phyloP scores from a whole-genome alignment of 2,797 vertebrate genomes.

The Chiroxiphia lanceolata region DNA sequence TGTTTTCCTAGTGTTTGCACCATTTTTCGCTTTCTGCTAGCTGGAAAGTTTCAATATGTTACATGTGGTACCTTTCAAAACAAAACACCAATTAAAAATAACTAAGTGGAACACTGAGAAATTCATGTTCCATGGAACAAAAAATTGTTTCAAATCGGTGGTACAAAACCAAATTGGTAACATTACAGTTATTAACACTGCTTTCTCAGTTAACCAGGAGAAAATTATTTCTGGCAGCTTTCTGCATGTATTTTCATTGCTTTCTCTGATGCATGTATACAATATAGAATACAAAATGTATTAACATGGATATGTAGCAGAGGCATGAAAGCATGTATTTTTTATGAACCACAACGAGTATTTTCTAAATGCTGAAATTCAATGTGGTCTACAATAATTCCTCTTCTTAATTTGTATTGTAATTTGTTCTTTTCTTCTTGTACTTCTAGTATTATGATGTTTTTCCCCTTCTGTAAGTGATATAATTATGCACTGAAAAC shows the following conservation, averaged over 20 bases:
- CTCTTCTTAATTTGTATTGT: neutral
- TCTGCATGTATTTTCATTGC: neutral
- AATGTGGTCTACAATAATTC: neutral
- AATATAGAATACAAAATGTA: neutral
- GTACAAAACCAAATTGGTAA: neutral
- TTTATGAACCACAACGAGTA: neutral
- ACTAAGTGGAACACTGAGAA: neutral
- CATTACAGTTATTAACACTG: neutral
- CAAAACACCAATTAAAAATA: constrained; percentile 55
- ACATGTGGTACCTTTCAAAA: constrained; percentile 21
- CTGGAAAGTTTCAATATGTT: constrained; percentile 10
- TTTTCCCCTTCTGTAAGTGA: neutral
- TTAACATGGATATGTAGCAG: neutral
- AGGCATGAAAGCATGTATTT: neutral
- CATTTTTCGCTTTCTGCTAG: neutral
- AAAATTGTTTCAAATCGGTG: neutral
- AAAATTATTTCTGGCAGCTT: neutral
- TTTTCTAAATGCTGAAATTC: neutral
- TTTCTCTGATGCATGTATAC: neutral
- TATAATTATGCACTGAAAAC: neutral
- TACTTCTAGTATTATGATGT: neutral
- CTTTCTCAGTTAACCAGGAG: neutral
- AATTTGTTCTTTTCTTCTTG: neutral
- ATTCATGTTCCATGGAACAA: constrained; percentile 13
- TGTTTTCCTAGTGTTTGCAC: neutral